Conservation (phyloP, 2,888 invertebrate species). For the Ornithoptera alexandrae region DNA sequence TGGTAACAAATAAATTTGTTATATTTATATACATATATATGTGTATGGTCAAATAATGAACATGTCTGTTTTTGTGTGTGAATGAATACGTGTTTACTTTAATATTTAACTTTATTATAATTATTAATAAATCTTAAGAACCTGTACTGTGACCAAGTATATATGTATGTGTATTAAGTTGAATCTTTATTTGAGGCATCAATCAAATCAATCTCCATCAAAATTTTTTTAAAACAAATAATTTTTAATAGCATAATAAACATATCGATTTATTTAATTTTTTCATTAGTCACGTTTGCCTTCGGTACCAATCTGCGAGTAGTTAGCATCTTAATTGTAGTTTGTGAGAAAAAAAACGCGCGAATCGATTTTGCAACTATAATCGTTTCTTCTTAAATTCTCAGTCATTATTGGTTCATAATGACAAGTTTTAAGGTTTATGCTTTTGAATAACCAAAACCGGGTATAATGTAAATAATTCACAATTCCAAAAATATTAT, state of each 20-base stretch:
- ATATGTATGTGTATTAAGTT: no score
- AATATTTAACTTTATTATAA: no score
- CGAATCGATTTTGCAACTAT: background rate
- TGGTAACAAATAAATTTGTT: no score
- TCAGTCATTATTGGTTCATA: background rate
- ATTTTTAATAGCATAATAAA: background rate
- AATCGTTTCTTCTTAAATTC: conserved; percentile 1
- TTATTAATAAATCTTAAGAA: no score
- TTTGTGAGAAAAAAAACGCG: background rate
- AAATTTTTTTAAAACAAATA: background rate
- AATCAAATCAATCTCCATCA: background rate
- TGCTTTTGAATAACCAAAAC: background rate
- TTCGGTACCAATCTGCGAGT: background rate
- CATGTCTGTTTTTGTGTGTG: no score
- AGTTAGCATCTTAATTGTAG: background rate
- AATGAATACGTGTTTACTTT: no score
- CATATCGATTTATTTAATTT: background rate
- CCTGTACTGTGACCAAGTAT: no score
- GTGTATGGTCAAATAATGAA: no score
- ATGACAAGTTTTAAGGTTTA: background rate
- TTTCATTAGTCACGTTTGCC: background rate
- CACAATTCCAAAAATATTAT: background rate
- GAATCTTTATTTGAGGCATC: no score
- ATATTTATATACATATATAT: no score
- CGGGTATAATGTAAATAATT: background rate